Base-by-base conservation (phyloP, 1,140 invertebrate species). In the Streblospio benedicti region DNA sequence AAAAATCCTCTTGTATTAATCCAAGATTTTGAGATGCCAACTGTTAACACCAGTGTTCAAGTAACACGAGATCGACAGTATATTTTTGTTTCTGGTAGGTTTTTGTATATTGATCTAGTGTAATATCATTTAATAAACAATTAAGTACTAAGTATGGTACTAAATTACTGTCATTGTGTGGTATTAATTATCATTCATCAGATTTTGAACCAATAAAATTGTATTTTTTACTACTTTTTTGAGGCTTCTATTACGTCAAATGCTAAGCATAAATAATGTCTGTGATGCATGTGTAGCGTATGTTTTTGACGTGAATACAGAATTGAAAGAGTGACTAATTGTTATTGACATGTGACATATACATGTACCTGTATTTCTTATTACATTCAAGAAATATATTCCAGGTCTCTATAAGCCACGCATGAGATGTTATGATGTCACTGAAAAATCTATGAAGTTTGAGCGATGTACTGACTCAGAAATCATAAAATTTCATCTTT, bases 11-110 rank as follows among this genome's bases (percentile, higher is more conserved):
- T 99, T 64, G 90, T 99, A 76, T 83, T 99, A 18, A 92, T 99
- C 68, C 96, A 99, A 79, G 96, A 99, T 74, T 99, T 99, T 84
- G 91, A 96, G 66, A 99, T 98, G 96, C 96, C 96, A 56, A 90
- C 85, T 60, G 81, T 98, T 1, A 95, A 91, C 71, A 89, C 85
- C 38, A 85, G 84, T 41, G 83, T 99, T 43, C 83, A 84, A 74
- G 82, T 93, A 47, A 90, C 93, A n/a, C 85, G 83, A 69, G 94
- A 99, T 85, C 87, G 89, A 25, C 86, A 96, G 62, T 97, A 91
- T 75, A 86, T 98, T 62, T 80, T 97, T 65, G 89, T 88, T 25
- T 89, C 93, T 32, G 82, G 81, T 76, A 55, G 45, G 58, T 54
- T 20, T 61, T 59, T 38, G 30, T 32, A 41, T 20, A 50, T 59